phyloP scores from a whole-genome alignment of 1,140 invertebrate species.

The Euborellia annulipes region DNA sequence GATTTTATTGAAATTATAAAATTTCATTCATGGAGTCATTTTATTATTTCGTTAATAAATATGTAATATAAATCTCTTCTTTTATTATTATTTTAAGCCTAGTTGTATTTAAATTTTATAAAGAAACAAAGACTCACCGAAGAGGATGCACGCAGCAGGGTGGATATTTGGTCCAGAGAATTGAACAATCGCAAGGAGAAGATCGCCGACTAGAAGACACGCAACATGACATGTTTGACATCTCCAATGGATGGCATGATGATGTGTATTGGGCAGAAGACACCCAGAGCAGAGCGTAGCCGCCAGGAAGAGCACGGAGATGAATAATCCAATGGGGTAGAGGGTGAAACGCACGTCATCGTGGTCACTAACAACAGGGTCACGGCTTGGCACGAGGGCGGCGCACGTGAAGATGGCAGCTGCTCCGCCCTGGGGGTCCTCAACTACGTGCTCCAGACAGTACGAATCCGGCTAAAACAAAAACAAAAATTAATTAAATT shows the following conservation, averaged over 20 bases:
- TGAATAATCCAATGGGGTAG: slow-evolving; percentile 54
- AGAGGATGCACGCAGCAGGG: slow-evolving; percentile 37
- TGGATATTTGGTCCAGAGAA: slow-evolving; percentile 38
- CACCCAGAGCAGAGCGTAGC: slow-evolving; percentile 58
- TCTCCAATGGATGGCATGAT: slow-evolving; percentile 69
- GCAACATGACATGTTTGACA: slow-evolving; percentile 70
- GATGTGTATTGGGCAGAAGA: slow-evolving; percentile 58
- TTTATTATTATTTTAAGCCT: too few species aligned
- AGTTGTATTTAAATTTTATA: too few species aligned
- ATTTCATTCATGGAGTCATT: too few species aligned
- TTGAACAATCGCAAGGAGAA: slow-evolving; percentile 57
- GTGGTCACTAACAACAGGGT: too few species aligned
- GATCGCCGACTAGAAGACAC: slow-evolving; percentile 58
- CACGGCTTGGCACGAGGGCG: slow-evolving; percentile 8
- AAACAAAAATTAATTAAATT: too few species aligned
- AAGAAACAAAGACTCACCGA: slow-evolving; percentile 53
- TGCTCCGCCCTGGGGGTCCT: slow-evolving; percentile 27
- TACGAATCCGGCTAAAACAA: slow-evolving; percentile 34
- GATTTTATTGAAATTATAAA: too few species aligned
- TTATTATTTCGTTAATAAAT: too few species aligned
- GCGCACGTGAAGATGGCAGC: slow-evolving; percentile 44
- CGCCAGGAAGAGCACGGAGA: slow-evolving; percentile 58
- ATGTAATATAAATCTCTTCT: too few species aligned
- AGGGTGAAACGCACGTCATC: slow-evolving; percentile 42
- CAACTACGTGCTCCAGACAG: slow-evolving; percentile 41